Percentiles rank a stretch among this genome's conserved stretches.
phyloP scores from a whole-genome alignment of 2,113 vertebrate genomes.

The Lamprologus speciosus region DNA sequence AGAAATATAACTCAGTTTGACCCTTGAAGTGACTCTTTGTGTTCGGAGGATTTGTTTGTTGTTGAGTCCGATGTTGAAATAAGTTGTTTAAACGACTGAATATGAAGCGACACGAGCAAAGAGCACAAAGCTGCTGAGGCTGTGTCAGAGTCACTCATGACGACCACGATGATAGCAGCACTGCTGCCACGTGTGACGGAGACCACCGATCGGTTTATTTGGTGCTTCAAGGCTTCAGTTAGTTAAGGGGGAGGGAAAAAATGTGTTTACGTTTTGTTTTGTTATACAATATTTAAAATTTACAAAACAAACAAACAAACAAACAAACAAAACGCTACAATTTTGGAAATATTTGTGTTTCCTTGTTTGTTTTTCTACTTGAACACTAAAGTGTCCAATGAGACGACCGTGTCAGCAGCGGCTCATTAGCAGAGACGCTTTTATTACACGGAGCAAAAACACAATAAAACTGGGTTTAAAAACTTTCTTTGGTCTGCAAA shows the following conservation, averaged over 20 bases:
- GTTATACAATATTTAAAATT: background rate
- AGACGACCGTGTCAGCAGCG: background rate
- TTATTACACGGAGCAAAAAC: background rate
- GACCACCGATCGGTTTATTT: fast-evolving
- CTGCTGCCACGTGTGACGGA: background rate
- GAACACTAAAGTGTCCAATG: background rate
- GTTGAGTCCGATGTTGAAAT: background rate
- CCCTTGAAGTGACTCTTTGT: background rate
- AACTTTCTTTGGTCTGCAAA: background rate
- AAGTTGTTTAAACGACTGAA: background rate
- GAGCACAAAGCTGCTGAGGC: background rate
- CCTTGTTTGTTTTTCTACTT: background rate
- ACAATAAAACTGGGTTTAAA: background rate
- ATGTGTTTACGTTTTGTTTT: background rate
- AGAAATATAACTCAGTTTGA: background rate
- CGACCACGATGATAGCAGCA: background rate
- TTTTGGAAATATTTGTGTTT: fast-evolving
- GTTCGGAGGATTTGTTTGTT: background rate
- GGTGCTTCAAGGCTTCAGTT: background rate
- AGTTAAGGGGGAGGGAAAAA: background rate
- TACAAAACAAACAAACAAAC: background rate
- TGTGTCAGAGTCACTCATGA: fast-evolving
- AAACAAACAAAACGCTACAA: background rate
- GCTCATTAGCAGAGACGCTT: background rate
- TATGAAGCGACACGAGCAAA: background rate